phyloP scores from a whole-genome alignment of 2,888 invertebrate genomes.

The Julus scandinavius region DNA sequence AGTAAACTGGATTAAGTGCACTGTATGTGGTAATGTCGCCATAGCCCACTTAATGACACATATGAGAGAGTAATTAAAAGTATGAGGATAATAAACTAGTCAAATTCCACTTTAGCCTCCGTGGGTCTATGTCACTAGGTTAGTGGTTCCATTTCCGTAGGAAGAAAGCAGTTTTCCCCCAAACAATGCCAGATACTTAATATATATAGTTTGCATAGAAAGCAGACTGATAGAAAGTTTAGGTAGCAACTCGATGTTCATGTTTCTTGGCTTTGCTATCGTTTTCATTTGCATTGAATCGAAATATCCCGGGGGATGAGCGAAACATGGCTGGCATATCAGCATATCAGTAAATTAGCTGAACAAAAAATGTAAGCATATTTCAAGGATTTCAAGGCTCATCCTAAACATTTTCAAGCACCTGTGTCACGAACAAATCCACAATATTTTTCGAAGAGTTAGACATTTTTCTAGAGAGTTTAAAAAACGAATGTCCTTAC shows the following conservation, averaged over 20 bases:
- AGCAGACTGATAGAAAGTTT: not conserved
- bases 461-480: no score
- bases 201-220: not conserved
- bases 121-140: constrained; percentile 48
- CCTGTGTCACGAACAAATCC: no score
- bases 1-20: not conserved
- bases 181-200: constrained; percentile 8
- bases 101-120: not conserved
- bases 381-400: no score
- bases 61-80: not conserved
- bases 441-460: no score
- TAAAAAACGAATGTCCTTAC: no score
- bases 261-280: no score
- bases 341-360: no score
- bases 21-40: not conserved
- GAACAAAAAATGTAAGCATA: no score
- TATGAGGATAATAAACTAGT: not conserved
- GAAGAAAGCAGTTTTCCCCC: constrained; percentile 7
- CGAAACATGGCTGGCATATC: no score
- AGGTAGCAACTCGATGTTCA: no score
- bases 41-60: not conserved
- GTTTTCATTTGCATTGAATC: not conserved
- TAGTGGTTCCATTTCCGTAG: not conserved
- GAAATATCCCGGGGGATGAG: not conserved
- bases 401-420: no score